Base-by-base conservation (phyloP, 2,113 vertebrate genomes). In the Zosterops pallidus region DNA sequence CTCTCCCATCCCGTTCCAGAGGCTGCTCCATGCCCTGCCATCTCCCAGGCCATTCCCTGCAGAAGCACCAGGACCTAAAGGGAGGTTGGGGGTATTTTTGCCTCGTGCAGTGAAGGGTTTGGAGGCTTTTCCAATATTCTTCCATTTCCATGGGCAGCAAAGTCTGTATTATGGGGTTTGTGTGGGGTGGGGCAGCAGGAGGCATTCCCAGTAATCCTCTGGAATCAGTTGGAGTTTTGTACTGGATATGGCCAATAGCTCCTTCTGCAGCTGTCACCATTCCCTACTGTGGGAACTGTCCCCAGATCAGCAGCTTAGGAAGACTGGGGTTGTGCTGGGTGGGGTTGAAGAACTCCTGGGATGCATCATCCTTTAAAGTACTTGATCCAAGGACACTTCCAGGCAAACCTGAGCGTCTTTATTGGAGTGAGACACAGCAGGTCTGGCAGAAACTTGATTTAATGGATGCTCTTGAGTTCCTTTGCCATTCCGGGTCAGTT, bases 131-230 rank as follows among this genome's bases (percentile, higher is more conserved):
- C 47, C 39, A 8, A 1, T 14, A 18, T 10, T 25, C 10, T 29
- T 26, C 72, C 26, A 6, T 25, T n/a, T 56, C 21, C 56, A 3
- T 0, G 2, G n/a, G 33, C 56, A 44, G 72, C 37, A 31, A 3
- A 31, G 28, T 11, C 37, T 47, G 47, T 0, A 0, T 52, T 24
- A 1, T 0, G 7, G 41, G 67, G 35, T 65, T 47, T 5, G 8
- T 55, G 49, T 25, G 50, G 75, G 69, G 21, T 72, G 70, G 75
- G 59, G 37, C 11, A 52, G 41, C 0, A 0, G 57, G 52, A 31
- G 42, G 4, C 39, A 14, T 69, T 69, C 70, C 55, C 39, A 39
- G 39, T 39, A 42, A 71, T 14, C 19, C 4, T 1, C 79, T 28
- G 4, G 53, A 23, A 15, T 3, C 12, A 5, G 10, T 0, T 47